Evolutionary conservation across 2,888 invertebrate species (phyloP).

Genomic region (Thymelicus acteon): DNA sequence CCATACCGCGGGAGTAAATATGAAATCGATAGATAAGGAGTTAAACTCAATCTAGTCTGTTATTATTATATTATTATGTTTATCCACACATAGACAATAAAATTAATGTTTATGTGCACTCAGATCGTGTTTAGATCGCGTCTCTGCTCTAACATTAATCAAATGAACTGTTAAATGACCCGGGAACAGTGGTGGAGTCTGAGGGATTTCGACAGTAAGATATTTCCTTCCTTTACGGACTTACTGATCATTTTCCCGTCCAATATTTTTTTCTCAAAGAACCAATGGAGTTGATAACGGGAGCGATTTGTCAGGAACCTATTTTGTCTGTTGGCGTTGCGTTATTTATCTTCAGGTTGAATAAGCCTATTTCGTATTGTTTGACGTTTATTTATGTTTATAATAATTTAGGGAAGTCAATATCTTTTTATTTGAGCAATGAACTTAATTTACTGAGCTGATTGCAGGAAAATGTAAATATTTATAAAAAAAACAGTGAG

Average conservation of each 20-base stretch:
- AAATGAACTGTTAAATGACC: conserved; percentile 73
- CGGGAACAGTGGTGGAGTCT: conserved; percentile 53
- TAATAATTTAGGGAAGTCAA: neutral
- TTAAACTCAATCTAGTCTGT: too few species aligned
- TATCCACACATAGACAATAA: conserved; percentile 11
- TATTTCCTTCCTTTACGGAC: conserved; percentile 56
- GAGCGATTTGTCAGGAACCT: conserved; percentile 71
- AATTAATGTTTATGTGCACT: conserved; percentile 28
- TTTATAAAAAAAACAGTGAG: neutral
- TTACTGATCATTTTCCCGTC: conserved; percentile 65
- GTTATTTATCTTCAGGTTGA: conserved; percentile 53
- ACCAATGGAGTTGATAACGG: conserved; percentile 72
- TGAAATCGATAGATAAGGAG: too few species aligned
- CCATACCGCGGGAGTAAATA: too few species aligned
- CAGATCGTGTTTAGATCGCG: conserved; percentile 37
- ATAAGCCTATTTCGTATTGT: conserved; percentile 27
- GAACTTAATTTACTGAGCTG: too few species aligned
- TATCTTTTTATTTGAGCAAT: too few species aligned
- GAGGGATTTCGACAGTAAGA: conserved; percentile 59
- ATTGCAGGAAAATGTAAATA: too few species aligned
- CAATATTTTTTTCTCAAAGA: conserved; percentile 69
- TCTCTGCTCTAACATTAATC: conserved; percentile 61
- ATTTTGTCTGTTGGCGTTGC: conserved; percentile 63
- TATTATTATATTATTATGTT: neutral
- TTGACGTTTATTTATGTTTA: conserved; percentile 4